A percentile compares a stretch with the other conserved stretches of the same genome.
Conservation (phyloP, 2,113 vertebrate genomes). For the Hipposideros armiger region DNA sequence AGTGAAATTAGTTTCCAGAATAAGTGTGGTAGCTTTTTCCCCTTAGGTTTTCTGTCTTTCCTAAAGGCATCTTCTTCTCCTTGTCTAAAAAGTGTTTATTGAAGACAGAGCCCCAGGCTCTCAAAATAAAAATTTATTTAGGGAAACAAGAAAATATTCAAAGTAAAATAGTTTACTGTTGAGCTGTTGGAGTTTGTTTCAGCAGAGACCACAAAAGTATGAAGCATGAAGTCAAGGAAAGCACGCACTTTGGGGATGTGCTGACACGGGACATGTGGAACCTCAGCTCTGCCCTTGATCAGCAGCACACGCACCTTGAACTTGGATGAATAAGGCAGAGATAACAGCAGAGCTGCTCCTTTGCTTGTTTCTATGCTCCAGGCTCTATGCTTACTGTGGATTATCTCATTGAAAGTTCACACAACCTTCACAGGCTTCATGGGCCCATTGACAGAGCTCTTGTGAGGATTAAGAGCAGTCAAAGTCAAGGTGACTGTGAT, state of each 20-base stretch:
- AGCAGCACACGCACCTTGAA: accelerated
- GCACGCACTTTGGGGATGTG: accelerated
- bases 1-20: neutral
- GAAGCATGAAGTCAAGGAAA: neutral
- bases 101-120: neutral
- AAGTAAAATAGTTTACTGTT: neutral
- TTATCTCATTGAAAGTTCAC: neutral
- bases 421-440: neutral
- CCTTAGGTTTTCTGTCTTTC: neutral
- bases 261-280: accelerated
- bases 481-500: neutral
- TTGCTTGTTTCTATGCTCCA: neutral
- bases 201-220: neutral
- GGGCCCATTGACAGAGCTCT: neutral
- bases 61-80: neutral
- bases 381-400: neutral
- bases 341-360: accelerated
- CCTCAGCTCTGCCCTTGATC: accelerated
- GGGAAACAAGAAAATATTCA: conserved; percentile 10
- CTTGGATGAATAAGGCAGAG: neutral
- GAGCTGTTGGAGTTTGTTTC: neutral
- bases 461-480: neutral
- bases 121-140: neutral
- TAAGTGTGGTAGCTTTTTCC: neutral
- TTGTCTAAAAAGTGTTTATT: neutral